Percentiles rank a stretch among this genome's conserved stretches.
Conservation (phyloP, 2,888 invertebrate species). For the Frankliniella fusca region DNA sequence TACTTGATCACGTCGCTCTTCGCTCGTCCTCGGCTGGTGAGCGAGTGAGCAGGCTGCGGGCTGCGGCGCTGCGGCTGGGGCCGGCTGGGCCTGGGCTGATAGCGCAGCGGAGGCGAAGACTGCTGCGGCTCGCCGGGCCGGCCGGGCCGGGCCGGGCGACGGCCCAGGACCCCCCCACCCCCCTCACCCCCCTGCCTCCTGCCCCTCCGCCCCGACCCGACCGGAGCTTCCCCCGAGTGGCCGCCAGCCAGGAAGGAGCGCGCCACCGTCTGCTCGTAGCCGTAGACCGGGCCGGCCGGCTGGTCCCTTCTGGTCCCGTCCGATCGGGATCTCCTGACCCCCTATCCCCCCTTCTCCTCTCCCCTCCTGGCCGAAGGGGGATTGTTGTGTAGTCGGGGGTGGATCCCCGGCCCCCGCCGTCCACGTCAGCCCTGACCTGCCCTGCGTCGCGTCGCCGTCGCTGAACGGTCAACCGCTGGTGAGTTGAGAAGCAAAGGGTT, state of each 20-base stretch:
- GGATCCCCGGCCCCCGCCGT: no score
- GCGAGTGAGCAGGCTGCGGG: not conserved
- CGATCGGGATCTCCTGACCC: not conserved
- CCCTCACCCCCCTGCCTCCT: not conserved
- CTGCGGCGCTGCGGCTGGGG: not conserved
- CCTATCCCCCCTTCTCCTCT: no score
- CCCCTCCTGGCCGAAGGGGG: no score
- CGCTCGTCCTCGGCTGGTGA: not conserved
- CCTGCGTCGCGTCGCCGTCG: no score
- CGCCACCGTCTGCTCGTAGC: not conserved
- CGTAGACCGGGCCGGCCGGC: not conserved
- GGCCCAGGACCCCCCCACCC: not conserved
- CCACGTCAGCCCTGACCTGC: no score
- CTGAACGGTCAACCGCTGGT: no score
- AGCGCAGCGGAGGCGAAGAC: not conserved
- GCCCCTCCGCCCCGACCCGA: not conserved
- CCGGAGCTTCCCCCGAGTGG: not conserved
- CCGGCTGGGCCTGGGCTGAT: not conserved
- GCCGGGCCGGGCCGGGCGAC: not conserved
- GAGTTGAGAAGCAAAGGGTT: no score
- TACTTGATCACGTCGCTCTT: not conserved
- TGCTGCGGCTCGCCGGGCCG: not conserved
- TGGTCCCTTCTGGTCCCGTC: not conserved
- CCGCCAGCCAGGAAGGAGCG: not conserved
- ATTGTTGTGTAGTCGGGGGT: no score